Percentiles rank a stretch among this genome's conserved stretches.
phyloP scores from a whole-genome alignment of 2,113 vertebrate species.

The Sorex araneus region DNA sequence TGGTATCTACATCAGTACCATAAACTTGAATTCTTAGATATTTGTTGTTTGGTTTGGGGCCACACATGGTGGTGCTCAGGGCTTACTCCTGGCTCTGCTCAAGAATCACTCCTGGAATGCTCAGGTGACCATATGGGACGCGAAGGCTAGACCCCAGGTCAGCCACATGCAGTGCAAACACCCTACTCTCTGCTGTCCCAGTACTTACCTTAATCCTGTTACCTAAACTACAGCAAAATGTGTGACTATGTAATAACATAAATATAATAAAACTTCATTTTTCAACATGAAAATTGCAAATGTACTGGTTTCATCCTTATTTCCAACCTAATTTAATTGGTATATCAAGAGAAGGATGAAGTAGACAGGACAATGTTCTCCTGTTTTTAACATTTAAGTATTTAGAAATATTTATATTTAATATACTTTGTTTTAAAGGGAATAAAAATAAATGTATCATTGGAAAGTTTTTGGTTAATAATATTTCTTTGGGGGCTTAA shows the following conservation, averaged over 20 bases:
- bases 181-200: too few species aligned
- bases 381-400: constrained; percentile 19
- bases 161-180: too few species aligned
- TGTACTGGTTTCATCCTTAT: background rate
- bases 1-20: too few species aligned
- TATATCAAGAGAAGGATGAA: background rate
- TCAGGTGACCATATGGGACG: too few species aligned
- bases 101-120: too few species aligned
- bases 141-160: too few species aligned
- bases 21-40: too few species aligned
- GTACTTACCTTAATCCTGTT: too few species aligned
- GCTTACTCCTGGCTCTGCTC: too few species aligned
- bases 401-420: background rate
- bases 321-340: background rate
- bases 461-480: constrained; percentile 36
- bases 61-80: too few species aligned
- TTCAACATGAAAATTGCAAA: background rate
- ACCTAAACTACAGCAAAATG: background rate
- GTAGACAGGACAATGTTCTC: background rate
- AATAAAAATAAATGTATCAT: background rate
- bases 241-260: background rate
- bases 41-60: too few species aligned
- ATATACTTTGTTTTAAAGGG: background rate
- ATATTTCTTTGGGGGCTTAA: background rate
- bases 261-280: background rate